These are phyloP conservation scores for Anthonomus grandis DNA, from an alignment of 1,140 invertebrate genomes.

Conservation along the genomic window DNA sequence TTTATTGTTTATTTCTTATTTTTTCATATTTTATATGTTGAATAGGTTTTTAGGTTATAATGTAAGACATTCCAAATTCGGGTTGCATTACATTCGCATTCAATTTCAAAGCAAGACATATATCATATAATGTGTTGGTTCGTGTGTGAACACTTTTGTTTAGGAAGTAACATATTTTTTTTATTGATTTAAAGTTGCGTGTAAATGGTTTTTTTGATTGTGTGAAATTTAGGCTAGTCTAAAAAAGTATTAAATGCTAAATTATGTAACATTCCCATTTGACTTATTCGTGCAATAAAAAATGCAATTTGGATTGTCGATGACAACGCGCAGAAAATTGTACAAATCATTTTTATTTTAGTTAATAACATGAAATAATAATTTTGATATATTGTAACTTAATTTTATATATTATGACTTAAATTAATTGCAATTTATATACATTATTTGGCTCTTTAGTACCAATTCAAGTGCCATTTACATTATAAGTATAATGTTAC, in stretches of 20 bases:
- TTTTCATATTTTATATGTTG: slow-evolving; percentile 22
- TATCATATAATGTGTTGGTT: no score
- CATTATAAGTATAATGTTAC: slow-evolving; percentile 28
- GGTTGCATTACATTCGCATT: slow-evolving; percentile 3
- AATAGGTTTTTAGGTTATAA: slow-evolving; percentile 17
- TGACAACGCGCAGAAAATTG: slow-evolving; percentile 3
- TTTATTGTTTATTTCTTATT: slow-evolving; percentile 26
- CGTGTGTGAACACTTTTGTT: no score
- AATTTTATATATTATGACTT: slow-evolving; percentile 20
- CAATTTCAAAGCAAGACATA: no score
- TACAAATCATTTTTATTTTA: slow-evolving; percentile 12
- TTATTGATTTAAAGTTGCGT: no score
- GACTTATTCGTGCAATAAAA: slow-evolving; percentile 30
- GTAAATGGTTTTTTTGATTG: no score
- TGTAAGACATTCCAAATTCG: slow-evolving; percentile 28
- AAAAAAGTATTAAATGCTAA: slow-evolving; percentile 31
- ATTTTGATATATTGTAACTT: slow-evolving; percentile 14
- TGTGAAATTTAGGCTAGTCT: no score
- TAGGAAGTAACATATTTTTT: no score
- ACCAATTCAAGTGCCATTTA: slow-evolving; percentile 39
- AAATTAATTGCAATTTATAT: slow-evolving; percentile 9
- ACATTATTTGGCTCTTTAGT: slow-evolving; percentile 34
- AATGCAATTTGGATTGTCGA: slow-evolving; percentile 12
- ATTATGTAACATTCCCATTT: slow-evolving; percentile 25
- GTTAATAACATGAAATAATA: slow-evolving; percentile 5